These are phyloP conservation scores for Dasyornis broadbenti DNA, from an alignment of 2,113 vertebrate genomes.

Conservation along the genomic window DNA sequence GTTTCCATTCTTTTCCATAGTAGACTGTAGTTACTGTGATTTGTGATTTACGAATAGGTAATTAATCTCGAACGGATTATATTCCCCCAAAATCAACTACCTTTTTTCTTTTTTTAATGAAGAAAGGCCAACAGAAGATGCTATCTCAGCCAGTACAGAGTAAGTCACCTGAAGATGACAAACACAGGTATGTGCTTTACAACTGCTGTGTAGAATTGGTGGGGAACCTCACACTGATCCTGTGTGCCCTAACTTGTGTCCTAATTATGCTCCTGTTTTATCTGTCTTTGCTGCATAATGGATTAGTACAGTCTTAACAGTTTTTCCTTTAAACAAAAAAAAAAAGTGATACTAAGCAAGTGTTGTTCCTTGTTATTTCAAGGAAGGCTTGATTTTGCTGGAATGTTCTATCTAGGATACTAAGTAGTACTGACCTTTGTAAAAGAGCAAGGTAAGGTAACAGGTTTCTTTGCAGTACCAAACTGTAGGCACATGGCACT, in stretches of 20 bases:
- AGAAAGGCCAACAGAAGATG: constrained; percentile 81
- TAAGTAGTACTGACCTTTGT: not conserved
- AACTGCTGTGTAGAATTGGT: not conserved
- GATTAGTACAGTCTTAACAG: not conserved
- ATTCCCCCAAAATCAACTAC: not conserved
- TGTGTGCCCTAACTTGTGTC: not conserved
- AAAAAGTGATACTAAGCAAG: not conserved
- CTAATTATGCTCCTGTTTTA: not conserved
- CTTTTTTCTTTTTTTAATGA: not conserved
- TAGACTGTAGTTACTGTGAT: not conserved
- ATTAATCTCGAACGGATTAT: not conserved
- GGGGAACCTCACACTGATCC: not conserved
- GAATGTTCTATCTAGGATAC: not conserved
- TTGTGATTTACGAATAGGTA: not conserved
- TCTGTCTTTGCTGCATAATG: not conserved
- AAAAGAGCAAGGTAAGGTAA: not conserved
- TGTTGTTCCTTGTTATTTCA: not conserved
- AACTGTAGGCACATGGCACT: not conserved
- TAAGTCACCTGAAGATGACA: constrained; percentile 61
- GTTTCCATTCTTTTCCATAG: not conserved
- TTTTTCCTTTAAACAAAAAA: no score
- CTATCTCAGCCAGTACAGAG: constrained; percentile 69
- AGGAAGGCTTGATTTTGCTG: not conserved
- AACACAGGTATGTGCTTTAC: constrained; percentile 72
- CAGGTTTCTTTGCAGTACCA: not conserved